Conservation (phyloP, 2,113 vertebrate species). For the Semnornis frantzii region DNA sequence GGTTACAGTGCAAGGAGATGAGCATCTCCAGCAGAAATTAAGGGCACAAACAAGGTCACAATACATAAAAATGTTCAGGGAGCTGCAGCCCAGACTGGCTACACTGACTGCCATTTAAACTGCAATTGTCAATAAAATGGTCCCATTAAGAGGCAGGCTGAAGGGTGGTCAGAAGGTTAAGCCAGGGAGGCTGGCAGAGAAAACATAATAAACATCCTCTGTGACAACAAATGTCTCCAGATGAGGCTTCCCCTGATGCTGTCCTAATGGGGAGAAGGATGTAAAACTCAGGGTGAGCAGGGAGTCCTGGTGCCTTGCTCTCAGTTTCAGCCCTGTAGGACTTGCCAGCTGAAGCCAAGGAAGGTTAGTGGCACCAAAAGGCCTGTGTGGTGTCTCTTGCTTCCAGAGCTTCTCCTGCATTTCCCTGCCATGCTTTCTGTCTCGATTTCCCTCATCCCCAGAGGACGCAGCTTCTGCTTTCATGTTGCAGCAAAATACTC, state of each 20-base stretch:
- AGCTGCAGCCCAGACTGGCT: neutral
- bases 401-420: neutral
- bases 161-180: neutral
- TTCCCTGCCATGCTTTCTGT: neutral
- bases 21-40: conserved; percentile 54
- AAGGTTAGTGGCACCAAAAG: neutral
- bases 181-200: neutral
- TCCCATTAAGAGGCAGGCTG: neutral
- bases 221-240: neutral
- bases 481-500: conserved; percentile 10
- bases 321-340: neutral
- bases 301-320: neutral
- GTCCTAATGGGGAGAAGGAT: neutral
- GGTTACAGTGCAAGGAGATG: neutral
- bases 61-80: neutral
- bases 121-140: neutral
- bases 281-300: neutral
- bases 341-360: neutral
- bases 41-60: conserved; percentile 44
- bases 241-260: neutral
- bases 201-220: neutral
- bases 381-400: neutral
- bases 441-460: neutral
- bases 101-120: conserved; percentile 9
- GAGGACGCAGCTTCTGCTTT: neutral